Conservation (phyloP, 2,888 invertebrate genomes). For the Venustoraphidia nigricollis region DNA sequence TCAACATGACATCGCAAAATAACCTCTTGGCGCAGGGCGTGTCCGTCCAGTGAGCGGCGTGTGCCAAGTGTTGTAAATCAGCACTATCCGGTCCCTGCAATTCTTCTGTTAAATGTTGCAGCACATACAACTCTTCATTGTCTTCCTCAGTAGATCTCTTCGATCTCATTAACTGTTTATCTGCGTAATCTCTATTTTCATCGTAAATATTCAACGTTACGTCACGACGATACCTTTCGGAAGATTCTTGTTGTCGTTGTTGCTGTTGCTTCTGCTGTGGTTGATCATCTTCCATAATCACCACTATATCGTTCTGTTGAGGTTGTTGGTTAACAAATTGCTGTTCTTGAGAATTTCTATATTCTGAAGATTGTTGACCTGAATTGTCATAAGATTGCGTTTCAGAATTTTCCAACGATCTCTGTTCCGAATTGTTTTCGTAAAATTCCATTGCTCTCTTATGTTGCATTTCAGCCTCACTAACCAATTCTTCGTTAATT, state of each 20-base stretch:
- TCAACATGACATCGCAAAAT: constrained; percentile 59
- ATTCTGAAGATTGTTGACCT: too few relatives aligned
- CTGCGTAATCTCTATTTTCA: constrained; percentile 39
- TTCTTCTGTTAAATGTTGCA: constrained; percentile 21
- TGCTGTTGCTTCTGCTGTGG: not conserved
- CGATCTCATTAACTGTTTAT: constrained; percentile 22
- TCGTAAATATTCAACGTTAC: constrained; percentile 21
- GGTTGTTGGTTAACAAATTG: not conserved
- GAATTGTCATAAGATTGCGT: too few relatives aligned
- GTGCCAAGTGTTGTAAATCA: constrained; percentile 6
- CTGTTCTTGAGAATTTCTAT: too few relatives aligned
- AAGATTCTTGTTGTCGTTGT: too few relatives aligned
- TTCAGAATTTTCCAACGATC: too few relatives aligned
- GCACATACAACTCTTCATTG: constrained; percentile 25
- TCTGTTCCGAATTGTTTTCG: not conserved
- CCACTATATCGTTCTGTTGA: constrained; percentile 13
- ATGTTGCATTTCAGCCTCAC: constrained; percentile 36
- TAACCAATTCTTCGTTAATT: constrained; percentile 13
- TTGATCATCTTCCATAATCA: constrained; percentile 18
- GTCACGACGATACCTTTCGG: constrained; percentile 16
- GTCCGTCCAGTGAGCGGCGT: constrained; percentile 47
- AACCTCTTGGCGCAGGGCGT: constrained; percentile 63
- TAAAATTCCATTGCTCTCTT: constrained; percentile 32
- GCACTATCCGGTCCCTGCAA: constrained; percentile 23
- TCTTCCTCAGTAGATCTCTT: constrained; percentile 19